These are phyloP conservation scores for Condylura cristata DNA, from an alignment of 2,113 vertebrate species.

Conservation along the genomic window DNA sequence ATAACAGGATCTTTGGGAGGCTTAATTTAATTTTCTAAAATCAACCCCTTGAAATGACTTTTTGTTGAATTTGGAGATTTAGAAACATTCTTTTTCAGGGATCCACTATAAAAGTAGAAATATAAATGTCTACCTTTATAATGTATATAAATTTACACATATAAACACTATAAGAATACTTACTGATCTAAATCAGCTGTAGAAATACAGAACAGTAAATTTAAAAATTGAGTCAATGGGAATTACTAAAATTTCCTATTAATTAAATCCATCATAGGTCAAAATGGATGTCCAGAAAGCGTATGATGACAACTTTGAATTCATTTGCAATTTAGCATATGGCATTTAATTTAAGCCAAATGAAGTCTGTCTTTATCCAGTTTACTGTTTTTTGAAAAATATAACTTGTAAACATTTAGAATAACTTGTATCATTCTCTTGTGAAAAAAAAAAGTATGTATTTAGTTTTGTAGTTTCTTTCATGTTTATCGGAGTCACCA, in stretches of 20 bases:
- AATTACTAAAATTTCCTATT: not conserved
- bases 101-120: not conserved
- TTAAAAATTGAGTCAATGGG: not conserved
- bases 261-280: not conserved
- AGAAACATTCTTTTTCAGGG: not conserved
- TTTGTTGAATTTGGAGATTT: not conserved
- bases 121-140: too few species aligned
- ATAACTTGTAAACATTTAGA: not conserved
- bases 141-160: too few species aligned
- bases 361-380: not conserved
- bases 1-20: not conserved
- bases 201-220: not conserved
- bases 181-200: not conserved
- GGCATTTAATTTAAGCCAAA: not conserved
- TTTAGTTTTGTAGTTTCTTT: not conserved
- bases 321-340: not conserved
- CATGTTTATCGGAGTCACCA: not conserved
- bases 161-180: not conserved
- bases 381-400: not conserved
- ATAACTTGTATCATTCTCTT: not conserved
- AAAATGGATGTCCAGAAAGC: not conserved
- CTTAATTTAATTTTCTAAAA: conserved; percentile 15
- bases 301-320: not conserved
- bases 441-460: not conserved
- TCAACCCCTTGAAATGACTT: conserved; percentile 4